Percentiles rank a stretch among this genome's conserved stretches.
Conservation (phyloP, 2,797 vertebrate species). For the Sphenodon punctatus region DNA sequence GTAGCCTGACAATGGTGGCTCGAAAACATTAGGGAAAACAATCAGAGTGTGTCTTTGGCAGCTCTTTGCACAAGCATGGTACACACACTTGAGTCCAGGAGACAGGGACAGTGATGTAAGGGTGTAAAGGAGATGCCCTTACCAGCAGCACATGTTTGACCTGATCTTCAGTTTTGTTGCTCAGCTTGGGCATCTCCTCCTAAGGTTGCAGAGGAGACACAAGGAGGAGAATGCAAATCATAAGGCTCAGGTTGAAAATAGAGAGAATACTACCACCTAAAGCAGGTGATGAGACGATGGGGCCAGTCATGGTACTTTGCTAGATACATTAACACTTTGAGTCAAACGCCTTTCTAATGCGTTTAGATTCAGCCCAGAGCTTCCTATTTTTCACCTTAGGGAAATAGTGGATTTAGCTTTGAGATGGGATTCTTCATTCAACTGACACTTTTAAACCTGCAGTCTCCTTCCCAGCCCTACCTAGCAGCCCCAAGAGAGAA, state of each 20-base stretch:
- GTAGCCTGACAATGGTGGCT: neutral
- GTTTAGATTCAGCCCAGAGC: no score
- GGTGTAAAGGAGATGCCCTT: neutral
- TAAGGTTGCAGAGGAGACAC: slow-evolving; percentile 56
- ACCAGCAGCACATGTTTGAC: slow-evolving; percentile 85
- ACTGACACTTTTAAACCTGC: neutral
- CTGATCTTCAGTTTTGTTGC: slow-evolving; percentile 80
- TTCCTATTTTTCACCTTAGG: neutral
- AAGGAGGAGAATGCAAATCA: neutral
- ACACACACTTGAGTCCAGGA: neutral
- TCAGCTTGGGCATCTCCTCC: slow-evolving; percentile 55
- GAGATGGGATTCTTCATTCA: neutral
- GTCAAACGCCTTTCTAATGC: no score
- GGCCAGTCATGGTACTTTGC: no score
- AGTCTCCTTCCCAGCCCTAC: neutral
- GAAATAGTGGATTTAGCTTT: neutral
- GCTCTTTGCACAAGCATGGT: neutral
- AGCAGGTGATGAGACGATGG: no score
- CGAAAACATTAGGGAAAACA: no score
- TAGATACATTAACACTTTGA: no score
- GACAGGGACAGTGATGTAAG: rapidly evolving
- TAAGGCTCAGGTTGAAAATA: no score
- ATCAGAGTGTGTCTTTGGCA: rapidly evolving
- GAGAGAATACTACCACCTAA: no score
- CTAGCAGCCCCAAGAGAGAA: neutral